Percentiles rank a stretch among this genome's conserved stretches.
Evolutionary conservation across 2,797 vertebrate species (phyloP).

Genomic region (Arremon brunneinucha): DNA sequence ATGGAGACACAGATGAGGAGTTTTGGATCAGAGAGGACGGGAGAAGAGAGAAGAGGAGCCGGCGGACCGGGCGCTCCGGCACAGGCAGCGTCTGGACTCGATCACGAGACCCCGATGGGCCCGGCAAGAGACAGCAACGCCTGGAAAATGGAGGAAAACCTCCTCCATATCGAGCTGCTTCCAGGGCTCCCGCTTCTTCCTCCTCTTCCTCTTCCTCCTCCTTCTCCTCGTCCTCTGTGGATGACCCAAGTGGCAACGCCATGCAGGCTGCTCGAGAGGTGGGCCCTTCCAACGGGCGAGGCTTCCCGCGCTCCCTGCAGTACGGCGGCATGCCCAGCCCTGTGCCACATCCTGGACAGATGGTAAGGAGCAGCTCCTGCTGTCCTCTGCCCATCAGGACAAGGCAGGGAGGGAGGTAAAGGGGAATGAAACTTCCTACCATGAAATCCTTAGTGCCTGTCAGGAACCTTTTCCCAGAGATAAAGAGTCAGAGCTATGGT

Average conservation of each 20-base stretch:
- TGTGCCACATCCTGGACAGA: conserved; percentile 66
- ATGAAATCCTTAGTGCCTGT: background rate
- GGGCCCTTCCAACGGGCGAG: conserved; percentile 71
- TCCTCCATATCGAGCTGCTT: conserved; percentile 69
- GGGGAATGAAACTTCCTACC: background rate
- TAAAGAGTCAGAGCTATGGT: background rate
- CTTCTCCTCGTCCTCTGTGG: conserved; percentile 48
- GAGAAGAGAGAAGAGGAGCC: conserved; percentile 87
- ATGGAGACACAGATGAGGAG: conserved; percentile 94
- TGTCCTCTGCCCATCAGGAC: background rate
- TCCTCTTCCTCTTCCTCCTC: conserved; percentile 68
- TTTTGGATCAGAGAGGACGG: conserved; percentile 89
- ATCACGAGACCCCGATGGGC: conserved; percentile 74
- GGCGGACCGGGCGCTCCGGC: conserved; percentile 76
- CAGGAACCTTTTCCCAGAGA: background rate
- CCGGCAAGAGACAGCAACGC: conserved; percentile 76
- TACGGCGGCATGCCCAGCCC: conserved; percentile 68
- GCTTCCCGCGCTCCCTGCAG: conserved; percentile 71
- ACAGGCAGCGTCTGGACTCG: conserved; percentile 74
- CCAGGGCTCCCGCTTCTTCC: conserved; percentile 68
- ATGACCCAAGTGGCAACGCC: conserved; percentile 45
- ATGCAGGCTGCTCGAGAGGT: conserved; percentile 67
- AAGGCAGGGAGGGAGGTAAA: background rate
- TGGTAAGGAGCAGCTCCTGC: conserved; percentile 64
- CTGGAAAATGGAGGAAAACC: conserved; percentile 77